Percentiles rank a stretch among this genome's conserved stretches.
phyloP scores from a whole-genome alignment of 30 jellyfish, hydroid and myxozoan genomes.

The Sanderia malayensis region DNA sequence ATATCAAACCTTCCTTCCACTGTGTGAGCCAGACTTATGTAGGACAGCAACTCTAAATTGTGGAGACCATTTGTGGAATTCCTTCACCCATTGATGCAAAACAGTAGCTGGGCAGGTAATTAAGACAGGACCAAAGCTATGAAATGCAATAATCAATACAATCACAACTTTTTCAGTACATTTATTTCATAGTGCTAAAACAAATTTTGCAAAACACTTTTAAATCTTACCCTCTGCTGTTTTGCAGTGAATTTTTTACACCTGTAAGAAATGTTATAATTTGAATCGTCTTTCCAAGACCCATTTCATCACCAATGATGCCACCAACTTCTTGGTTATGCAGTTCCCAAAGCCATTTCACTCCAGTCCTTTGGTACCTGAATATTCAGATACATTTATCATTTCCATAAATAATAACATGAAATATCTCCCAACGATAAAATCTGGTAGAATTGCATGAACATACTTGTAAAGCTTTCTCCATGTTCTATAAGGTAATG shows the following conservation, averaged over 20 bases:
- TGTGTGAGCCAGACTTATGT: conserved; percentile 75
- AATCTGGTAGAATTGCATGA: no score
- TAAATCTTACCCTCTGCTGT: conserved; percentile 35
- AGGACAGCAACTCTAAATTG: conserved; percentile 77
- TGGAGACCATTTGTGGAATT: conserved; percentile 97
- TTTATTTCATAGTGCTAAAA: no score
- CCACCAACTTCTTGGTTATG: conserved; percentile 95
- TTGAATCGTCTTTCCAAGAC: conserved; percentile 96
- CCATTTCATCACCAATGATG: conserved; percentile 97
- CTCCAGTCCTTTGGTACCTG: conserved; percentile 91
- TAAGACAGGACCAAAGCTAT: conserved; percentile 75
- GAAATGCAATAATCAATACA: neutral
- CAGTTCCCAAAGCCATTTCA: conserved; percentile 92
- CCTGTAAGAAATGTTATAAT: conserved; percentile 78
- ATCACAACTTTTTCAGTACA: no score
- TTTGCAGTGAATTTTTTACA: conserved; percentile 28
- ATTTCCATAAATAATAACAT: no score
- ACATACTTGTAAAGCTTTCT: conserved; percentile 80
- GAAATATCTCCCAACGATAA: no score
- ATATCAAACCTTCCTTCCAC: conserved; percentile 75
- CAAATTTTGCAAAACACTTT: no score
- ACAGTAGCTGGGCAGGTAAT: conserved; percentile 93
- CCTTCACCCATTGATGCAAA: conserved; percentile 91
- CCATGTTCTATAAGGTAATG: conserved; percentile 70
- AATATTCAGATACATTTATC: no score